Conservation (phyloP, 1,140 invertebrate species). For the Meteorus sp. region DNA sequence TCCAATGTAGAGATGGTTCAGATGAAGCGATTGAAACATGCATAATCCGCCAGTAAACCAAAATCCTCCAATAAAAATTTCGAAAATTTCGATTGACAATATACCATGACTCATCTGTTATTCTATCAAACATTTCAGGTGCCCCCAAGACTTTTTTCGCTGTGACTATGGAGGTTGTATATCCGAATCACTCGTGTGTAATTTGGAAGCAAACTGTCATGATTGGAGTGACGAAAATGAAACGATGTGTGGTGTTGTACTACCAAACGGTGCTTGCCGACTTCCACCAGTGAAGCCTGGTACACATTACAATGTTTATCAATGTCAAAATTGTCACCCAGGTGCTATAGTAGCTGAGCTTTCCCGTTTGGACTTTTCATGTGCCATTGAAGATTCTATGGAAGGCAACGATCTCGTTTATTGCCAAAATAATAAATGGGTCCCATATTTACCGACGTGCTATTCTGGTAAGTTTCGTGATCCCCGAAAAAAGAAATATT, state of each 20-base stretch:
- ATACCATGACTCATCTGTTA: no score
- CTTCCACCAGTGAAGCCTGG: conserved; percentile 35
- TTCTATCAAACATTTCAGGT: conserved; percentile 34
- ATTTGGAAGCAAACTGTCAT: conserved; percentile 55
- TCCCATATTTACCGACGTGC: conserved; percentile 38
- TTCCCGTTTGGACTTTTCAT: conserved; percentile 38
- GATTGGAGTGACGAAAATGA: conserved; percentile 62
- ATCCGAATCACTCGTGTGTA: conserved; percentile 32
- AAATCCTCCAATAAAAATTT: not conserved
- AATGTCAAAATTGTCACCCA: conserved; percentile 37
- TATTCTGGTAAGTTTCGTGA: conserved; percentile 25
- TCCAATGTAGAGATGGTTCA: conserved; percentile 71
- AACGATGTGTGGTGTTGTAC: conserved; percentile 28
- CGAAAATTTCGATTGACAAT: no score
- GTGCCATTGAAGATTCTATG: conserved; percentile 30
- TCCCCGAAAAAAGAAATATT: no score
- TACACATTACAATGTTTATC: conserved; percentile 32
- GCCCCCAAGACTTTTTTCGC: conserved; percentile 49
- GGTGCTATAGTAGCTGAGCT: conserved; percentile 39
- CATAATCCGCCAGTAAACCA: conserved; percentile 31
- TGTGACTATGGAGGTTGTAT: conserved; percentile 66
- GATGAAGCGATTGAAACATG: conserved; percentile 65
- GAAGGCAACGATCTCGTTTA: conserved; percentile 37
- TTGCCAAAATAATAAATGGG: conserved; percentile 40
- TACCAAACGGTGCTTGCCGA: conserved; percentile 40